Conservation (phyloP, 30 jellyfish, hydroid and myxozoan species). For the Hydractinia echinata region DNA sequence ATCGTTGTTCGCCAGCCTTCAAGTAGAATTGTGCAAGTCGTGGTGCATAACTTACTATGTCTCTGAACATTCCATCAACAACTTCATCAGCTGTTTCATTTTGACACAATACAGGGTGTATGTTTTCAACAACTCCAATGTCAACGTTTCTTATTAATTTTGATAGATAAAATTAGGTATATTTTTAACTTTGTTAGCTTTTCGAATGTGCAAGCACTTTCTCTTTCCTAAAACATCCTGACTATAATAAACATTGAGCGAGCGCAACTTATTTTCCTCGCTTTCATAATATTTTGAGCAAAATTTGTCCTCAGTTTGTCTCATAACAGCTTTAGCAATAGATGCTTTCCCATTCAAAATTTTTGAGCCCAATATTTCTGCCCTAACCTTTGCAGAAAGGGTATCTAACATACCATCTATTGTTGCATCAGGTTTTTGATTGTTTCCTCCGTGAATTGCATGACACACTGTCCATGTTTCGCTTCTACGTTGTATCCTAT, state of each 20-base stretch:
- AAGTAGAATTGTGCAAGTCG: not conserved
- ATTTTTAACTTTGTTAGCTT: not conserved
- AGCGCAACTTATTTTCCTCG: too few relatives aligned
- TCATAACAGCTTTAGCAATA: too few relatives aligned
- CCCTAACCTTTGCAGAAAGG: not conserved
- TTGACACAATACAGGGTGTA: not conserved
- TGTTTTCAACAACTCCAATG: not conserved
- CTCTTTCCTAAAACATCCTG: too few relatives aligned
- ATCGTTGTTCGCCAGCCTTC: not conserved
- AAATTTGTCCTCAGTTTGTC: not conserved
- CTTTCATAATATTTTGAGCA: too few relatives aligned
- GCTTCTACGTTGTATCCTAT: not conserved
- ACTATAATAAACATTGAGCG: too few relatives aligned
- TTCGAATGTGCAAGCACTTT: too few relatives aligned
- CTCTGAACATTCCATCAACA: slow-evolving; percentile 1
- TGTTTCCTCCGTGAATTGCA: not conserved
- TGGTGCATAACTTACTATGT: not conserved
- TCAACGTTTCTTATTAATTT: not conserved
- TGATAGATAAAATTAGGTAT: not conserved
- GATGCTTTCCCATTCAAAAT: too few relatives aligned
- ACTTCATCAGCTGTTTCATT: not conserved
- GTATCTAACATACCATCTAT: not conserved
- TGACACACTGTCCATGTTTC: not conserved
- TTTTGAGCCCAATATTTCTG: not conserved
- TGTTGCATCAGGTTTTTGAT: not conserved